Percentiles rank a stretch among this genome's conserved stretches.
Evolutionary conservation across 2,797 vertebrate genomes (phyloP).

Genomic region (Limnodromus scolopaceus): DNA sequence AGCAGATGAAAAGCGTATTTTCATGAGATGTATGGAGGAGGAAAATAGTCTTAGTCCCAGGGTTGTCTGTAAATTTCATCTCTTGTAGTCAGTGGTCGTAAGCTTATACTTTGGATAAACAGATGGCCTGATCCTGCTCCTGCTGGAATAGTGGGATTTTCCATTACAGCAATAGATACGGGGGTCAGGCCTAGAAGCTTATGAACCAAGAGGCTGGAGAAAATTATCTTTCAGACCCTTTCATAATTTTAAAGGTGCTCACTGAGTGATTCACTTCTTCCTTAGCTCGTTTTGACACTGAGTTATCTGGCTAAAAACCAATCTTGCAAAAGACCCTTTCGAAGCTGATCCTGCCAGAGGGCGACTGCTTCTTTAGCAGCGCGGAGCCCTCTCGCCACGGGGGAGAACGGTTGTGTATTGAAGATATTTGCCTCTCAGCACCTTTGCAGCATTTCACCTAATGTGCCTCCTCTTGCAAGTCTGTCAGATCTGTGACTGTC

Average conservation of each 20-base stretch:
- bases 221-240: background rate
- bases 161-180: background rate
- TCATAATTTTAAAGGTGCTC: constrained; percentile 21
- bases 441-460: background rate
- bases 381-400: background rate
- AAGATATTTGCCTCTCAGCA: background rate
- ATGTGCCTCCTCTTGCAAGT: background rate
- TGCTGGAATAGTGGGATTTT: background rate
- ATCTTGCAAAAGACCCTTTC: background rate
- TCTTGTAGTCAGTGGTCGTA: background rate
- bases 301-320: constrained; percentile 16
- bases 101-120: background rate
- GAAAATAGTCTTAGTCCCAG: background rate
- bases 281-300: background rate
- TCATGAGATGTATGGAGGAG: background rate
- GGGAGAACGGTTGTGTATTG: background rate
- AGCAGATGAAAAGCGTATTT: background rate
- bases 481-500: background rate
- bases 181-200: background rate
- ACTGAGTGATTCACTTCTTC: background rate
- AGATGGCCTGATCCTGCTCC: background rate
- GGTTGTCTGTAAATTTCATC: background rate
- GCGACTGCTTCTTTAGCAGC: background rate
- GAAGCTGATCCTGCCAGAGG: background rate
- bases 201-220: background rate